Evolutionary conservation across 2,113 vertebrate species (phyloP), one percentile per base, ranked within the genome.

Genomic region (Ancistrus triradiatus): DNA sequence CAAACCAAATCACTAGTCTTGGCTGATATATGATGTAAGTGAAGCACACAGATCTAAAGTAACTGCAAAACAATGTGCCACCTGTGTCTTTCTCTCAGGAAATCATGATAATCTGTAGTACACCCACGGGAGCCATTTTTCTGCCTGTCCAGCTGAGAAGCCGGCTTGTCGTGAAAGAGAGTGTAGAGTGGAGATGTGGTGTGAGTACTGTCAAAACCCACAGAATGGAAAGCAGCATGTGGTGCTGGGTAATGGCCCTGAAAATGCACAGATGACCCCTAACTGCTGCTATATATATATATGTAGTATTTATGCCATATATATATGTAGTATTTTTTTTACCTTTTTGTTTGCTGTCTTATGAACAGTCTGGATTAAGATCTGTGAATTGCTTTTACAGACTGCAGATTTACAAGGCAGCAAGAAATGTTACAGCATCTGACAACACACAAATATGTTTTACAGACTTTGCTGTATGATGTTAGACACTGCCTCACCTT

Each of bases 401-500:
- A 24, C n/a, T n/a, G n/a, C n/a, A n/a, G n/a, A n/a, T n/a, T n/a
- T n/a, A n/a, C n/a, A n/a, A n/a, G n/a, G n/a, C n/a, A n/a, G n/a
- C n/a, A n/a, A n/a, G n/a, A n/a, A n/a, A n/a, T n/a, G n/a, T n/a
- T n/a, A n/a, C n/a, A n/a, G n/a, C n/a, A n/a, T n/a, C n/a, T n/a
- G n/a, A n/a, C n/a, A n/a, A n/a, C n/a, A 14, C 18, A 25, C 4
- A 3, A 3, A 24, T 13, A 28, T 7, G 24, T 15, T 24, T 11
- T 21, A 5, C 14, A 64, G 10, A 18, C 35, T 8, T 25, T 53
- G 9, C 24, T 27, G 24, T 13, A 25, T 13, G 21, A 50, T 38
- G 25, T 1, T 48, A 10, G 11, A 18, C 24, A 11, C 13, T 43
- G 22, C 19, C 88, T 92, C 80, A 98, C 96, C 94, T 99, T 99